phyloP scores from a whole-genome alignment of 2,888 invertebrate genomes.

The Cacoxenus indagator region DNA sequence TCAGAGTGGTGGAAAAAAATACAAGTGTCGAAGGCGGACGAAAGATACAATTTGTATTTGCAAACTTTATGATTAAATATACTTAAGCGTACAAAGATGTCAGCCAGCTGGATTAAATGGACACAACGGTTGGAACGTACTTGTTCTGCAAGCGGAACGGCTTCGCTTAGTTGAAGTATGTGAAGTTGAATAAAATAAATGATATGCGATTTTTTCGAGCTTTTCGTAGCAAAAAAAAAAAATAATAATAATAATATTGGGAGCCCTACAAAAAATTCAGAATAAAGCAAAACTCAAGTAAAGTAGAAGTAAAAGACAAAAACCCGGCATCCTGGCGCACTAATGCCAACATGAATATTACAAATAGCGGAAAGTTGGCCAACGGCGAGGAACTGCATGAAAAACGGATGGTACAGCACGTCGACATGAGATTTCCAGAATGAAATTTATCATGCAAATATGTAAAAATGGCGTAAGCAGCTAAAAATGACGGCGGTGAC shows the following conservation, averaged over 20 bases:
- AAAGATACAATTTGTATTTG: constrained; percentile 4
- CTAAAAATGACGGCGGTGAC: constrained; percentile 55
- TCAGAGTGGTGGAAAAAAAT: background rate
- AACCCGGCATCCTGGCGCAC: background rate
- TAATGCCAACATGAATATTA: constrained; percentile 41
- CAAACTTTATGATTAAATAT: constrained; percentile 45
- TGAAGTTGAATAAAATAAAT: background rate
- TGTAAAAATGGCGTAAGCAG: constrained; percentile 54
- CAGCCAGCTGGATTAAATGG: constrained; percentile 33
- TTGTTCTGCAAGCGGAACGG: background rate
- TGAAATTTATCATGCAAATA: constrained; percentile 62
- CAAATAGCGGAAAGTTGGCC: constrained; percentile 15
- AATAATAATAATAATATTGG: background rate
- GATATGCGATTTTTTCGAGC: background rate
- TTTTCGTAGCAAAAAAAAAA: background rate
- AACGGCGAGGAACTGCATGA: background rate
- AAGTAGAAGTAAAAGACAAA: constrained; percentile 13
- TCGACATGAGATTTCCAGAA: constrained; percentile 54
- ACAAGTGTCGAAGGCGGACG: background rate
- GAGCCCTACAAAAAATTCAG: background rate
- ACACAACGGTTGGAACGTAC: constrained; percentile 21
- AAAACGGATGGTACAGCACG: background rate
- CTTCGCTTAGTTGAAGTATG: background rate
- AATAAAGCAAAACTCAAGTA: background rate
- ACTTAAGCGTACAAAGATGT: constrained; percentile 34